phyloP scores from a whole-genome alignment of 2,888 invertebrate species.

The Sthenelais limicola region DNA sequence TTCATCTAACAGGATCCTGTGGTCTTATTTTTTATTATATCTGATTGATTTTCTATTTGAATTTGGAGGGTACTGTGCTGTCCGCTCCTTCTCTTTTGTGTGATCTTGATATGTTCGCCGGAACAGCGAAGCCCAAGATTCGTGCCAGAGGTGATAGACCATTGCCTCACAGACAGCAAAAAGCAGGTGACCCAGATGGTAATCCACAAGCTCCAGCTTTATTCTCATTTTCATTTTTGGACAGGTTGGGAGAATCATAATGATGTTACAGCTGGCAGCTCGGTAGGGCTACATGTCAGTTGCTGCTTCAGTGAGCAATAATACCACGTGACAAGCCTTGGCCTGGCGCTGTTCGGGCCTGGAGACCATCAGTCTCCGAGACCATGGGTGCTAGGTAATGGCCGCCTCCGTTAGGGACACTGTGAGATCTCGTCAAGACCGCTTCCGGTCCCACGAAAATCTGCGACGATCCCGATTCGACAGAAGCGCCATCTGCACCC shows the following conservation, averaged over 20 bases:
- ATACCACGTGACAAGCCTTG: not conserved
- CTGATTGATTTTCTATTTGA: no score
- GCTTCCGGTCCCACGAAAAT: not conserved
- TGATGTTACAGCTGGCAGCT: conserved; percentile 35
- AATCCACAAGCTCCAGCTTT: not conserved
- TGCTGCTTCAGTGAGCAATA: not conserved
- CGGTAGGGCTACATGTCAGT: not conserved
- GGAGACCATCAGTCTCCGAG: not conserved
- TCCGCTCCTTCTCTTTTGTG: no score
- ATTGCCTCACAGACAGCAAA: no score
- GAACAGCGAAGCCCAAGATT: no score
- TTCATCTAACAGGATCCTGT: no score
- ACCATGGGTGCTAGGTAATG: not conserved
- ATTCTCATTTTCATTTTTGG: conserved; percentile 22
- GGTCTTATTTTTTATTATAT: no score
- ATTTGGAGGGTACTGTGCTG: no score
- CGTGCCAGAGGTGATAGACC: no score
- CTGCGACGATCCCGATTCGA: not conserved
- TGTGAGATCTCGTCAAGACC: not conserved
- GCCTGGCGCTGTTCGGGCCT: not conserved
- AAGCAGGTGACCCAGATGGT: no score
- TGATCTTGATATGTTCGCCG: no score
- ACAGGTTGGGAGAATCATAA: conserved; percentile 35
- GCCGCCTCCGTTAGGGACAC: no score
- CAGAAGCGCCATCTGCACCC: not conserved